A percentile compares a stretch with the other conserved stretches of the same genome.
phyloP scores from a whole-genome alignment of 2,888 invertebrate species.

The Orthosia gracilis region DNA sequence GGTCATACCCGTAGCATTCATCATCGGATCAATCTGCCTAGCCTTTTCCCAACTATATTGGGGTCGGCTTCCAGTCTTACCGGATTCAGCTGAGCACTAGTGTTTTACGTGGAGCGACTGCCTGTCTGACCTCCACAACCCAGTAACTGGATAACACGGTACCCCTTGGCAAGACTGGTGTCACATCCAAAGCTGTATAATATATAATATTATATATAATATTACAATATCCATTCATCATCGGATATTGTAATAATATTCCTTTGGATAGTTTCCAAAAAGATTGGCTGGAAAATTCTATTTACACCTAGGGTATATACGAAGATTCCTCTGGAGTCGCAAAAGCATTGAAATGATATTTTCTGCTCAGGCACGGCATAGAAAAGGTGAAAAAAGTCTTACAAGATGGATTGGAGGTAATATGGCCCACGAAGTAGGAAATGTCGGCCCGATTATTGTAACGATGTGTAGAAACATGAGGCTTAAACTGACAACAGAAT shows the following conservation, averaged over 20 bases:
- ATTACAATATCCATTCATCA: slow-evolving; percentile 31
- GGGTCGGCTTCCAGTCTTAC: too few species aligned
- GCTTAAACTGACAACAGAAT: slow-evolving; percentile 1
- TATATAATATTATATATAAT: too few species aligned
- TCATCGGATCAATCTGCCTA: too few species aligned
- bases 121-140: too few species aligned
- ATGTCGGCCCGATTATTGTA: slow-evolving; percentile 31
- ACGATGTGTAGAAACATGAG: slow-evolving; percentile 20
- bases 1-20: slow-evolving; percentile 24
- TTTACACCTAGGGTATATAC: neutral
- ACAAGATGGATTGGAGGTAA: slow-evolving; percentile 35
- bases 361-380: slow-evolving; percentile 13
- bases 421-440: slow-evolving; percentile 1
- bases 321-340: neutral
- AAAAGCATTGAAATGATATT: slow-evolving; percentile 17
- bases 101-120: too few species aligned
- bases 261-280: slow-evolving; percentile 51
- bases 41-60: too few species aligned
- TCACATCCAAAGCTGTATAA: too few species aligned
- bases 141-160: too few species aligned
- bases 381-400: slow-evolving; percentile 15
- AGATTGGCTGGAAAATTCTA: neutral
- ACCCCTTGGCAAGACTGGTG: too few species aligned
- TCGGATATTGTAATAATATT: slow-evolving; percentile 42
- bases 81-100: too few species aligned